Base-by-base conservation (phyloP, 2,113 vertebrate genomes). In the Aplodontia rufa region DNA sequence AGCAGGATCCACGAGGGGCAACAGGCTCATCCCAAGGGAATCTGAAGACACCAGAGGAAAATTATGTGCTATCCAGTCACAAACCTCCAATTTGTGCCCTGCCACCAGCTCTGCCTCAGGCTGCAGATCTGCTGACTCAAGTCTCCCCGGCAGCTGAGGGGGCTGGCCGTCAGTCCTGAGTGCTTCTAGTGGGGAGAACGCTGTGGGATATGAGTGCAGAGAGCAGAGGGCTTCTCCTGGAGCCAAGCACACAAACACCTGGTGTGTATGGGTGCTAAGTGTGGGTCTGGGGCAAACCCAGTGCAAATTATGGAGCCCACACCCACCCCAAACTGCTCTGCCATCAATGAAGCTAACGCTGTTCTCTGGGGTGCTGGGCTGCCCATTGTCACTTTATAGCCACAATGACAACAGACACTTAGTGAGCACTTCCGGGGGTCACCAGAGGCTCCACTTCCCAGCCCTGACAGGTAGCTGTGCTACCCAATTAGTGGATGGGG, bases 121-220 rank as follows among this genome's bases (percentile, higher is more conserved):
- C 98, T 93, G 90, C 89, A 97, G 97, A 97, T 98, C 90, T 98
- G 99, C 98, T 99, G 98, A 99, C 97, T 99, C 98, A 98, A 98
- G 98, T 64, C 92, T 64, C 47, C 66, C 95, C 12, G n/a, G n/a
- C n/a, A n/a, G n/a, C n/a, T n/a, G n/a, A n/a, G n/a, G n/a, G n/a
- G n/a, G n/a, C n/a, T n/a, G n/a, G n/a, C n/a, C n/a, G n/a, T n/a
- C n/a, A n/a, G n/a, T n/a, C n/a, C n/a, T n/a, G n/a, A n/a, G n/a
- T n/a, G n/a, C n/a, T n/a, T n/a, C n/a, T n/a, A n/a, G n/a, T n/a
- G n/a, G n/a, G n/a, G n/a, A n/a, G n/a, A n/a, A n/a, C n/a, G n/a
- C n/a, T n/a, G n/a, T n/a, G n/a, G n/a, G n/a, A n/a, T n/a, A n/a
- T n/a, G n/a, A n/a, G n/a, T n/a, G n/a, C n/a, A n/a, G n/a, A n/a